A percentile compares a stretch with the other conserved stretches of the same genome.
phyloP scores from a whole-genome alignment of 92 coral and sea anemone species.

The Porites rus region DNA sequence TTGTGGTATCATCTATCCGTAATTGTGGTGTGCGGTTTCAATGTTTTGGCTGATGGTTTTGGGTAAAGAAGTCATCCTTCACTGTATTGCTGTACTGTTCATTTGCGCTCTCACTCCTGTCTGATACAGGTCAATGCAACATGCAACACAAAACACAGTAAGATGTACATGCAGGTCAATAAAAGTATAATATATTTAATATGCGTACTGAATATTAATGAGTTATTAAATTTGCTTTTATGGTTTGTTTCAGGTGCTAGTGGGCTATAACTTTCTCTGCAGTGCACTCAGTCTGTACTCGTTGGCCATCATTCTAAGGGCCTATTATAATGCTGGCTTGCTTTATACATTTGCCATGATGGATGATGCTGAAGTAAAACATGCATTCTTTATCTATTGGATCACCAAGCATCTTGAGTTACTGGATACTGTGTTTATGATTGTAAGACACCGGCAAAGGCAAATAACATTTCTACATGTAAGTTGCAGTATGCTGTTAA shows the following conservation, averaged over 20 bases:
- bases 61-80: too few species aligned
- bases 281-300: conserved; percentile 90
- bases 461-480: conserved; percentile 93
- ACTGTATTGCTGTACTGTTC: too few species aligned
- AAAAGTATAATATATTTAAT: too few species aligned
- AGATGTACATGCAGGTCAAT: too few species aligned
- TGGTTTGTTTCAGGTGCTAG: conserved; percentile 71
- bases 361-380: conserved; percentile 71
- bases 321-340: conserved; percentile 53
- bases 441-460: conserved; percentile 87
- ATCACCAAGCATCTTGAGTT: conserved; percentile 86
- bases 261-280: conserved; percentile 90
- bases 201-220: too few species aligned
- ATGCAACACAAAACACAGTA: too few species aligned
- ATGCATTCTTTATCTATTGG: conserved; percentile 78
- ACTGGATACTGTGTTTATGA: conserved; percentile 93
- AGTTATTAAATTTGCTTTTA: not conserved
- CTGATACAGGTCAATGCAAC: too few species aligned
- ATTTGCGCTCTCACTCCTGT: too few species aligned
- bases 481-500: conserved; percentile 20
- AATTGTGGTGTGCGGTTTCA: too few species aligned
- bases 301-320: conserved; percentile 45
- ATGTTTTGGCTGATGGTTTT: too few species aligned
- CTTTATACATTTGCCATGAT: conserved; percentile 65
- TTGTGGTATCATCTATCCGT: too few species aligned